A percentile compares a stretch with the other conserved stretches of the same genome.
Evolutionary conservation across 2,113 vertebrate species (phyloP).

Genomic region (Forbesichthys agassizii): DNA sequence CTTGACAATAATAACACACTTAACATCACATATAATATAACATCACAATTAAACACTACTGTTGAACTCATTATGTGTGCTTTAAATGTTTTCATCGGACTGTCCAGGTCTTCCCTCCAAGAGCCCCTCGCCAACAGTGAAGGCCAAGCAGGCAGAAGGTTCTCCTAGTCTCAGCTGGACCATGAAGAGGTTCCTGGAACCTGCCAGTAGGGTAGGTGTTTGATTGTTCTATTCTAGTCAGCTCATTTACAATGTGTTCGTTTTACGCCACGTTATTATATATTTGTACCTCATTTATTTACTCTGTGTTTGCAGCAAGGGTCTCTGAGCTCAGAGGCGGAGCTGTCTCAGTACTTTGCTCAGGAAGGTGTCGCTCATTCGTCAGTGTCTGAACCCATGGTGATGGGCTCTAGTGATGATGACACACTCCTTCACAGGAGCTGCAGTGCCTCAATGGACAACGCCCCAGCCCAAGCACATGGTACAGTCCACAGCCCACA

Average conservation of each 20-base stretch:
- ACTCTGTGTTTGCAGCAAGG: slow-evolving; percentile 74
- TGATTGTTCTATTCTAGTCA: neutral
- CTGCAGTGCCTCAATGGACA: slow-evolving; percentile 74
- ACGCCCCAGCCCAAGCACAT: slow-evolving; percentile 58
- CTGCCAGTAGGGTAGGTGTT: slow-evolving; percentile 75
- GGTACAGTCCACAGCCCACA: slow-evolving; percentile 44
- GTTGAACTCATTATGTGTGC: neutral
- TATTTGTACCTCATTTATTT: neutral
- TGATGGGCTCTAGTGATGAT: slow-evolving; percentile 74
- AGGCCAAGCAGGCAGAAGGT: slow-evolving; percentile 76
- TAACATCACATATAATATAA: too few species aligned
- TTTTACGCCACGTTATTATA: neutral
- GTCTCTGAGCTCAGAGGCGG: slow-evolving; percentile 84
- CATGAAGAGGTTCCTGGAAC: slow-evolving; percentile 84
- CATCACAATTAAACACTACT: too few species aligned
- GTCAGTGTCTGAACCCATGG: slow-evolving; percentile 73
- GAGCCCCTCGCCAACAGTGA: slow-evolving; percentile 79
- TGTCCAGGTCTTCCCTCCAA: slow-evolving; percentile 82
- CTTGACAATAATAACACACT: neutral
- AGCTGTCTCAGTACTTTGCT: slow-evolving; percentile 88
- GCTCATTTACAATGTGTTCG: neutral
- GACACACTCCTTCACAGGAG: slow-evolving; percentile 78
- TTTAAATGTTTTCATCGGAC: neutral
- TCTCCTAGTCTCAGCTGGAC: slow-evolving; percentile 82
- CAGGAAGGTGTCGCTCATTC: slow-evolving; percentile 76